Conservation (phyloP, 2,113 vertebrate genomes). For the Alligator sinensis region DNA sequence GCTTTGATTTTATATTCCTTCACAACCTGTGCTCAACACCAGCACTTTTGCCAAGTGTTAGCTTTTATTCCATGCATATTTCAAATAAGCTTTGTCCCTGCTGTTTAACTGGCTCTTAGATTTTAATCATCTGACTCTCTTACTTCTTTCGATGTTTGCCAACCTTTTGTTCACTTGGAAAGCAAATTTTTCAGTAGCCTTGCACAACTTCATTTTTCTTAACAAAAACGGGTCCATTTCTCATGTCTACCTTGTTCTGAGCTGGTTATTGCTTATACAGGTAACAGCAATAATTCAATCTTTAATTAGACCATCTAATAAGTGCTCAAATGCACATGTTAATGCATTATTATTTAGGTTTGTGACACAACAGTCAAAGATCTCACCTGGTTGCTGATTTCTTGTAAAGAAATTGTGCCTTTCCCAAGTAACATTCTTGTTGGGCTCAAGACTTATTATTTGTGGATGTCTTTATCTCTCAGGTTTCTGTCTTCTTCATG, state of each 20-base stretch:
- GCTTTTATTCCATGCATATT: not conserved
- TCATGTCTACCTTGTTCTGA: not conserved
- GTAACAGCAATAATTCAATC: not conserved
- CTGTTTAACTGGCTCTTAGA: not conserved
- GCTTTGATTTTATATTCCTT: not conserved
- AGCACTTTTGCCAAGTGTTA: accelerated
- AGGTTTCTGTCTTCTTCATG: not conserved
- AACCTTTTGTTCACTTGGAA: not conserved
- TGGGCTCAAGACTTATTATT: not conserved
- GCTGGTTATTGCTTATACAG: not conserved
- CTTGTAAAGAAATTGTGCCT: not conserved
- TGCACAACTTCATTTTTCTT: not conserved
- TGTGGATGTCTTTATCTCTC: not conserved
- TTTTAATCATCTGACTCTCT: not conserved
- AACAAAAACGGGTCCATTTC: not conserved
- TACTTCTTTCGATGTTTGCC: not conserved
- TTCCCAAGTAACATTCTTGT: not conserved
- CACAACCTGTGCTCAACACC: not conserved
- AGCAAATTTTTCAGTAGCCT: not conserved
- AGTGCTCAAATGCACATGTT: not conserved
- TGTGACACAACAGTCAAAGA: not conserved
- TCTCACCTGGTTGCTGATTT: not conserved
- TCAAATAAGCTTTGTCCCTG: not conserved
- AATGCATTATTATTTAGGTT: not conserved
- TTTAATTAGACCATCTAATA: not conserved